Conservation (phyloP, 2,888 invertebrate species). For the Lithophane socia region DNA sequence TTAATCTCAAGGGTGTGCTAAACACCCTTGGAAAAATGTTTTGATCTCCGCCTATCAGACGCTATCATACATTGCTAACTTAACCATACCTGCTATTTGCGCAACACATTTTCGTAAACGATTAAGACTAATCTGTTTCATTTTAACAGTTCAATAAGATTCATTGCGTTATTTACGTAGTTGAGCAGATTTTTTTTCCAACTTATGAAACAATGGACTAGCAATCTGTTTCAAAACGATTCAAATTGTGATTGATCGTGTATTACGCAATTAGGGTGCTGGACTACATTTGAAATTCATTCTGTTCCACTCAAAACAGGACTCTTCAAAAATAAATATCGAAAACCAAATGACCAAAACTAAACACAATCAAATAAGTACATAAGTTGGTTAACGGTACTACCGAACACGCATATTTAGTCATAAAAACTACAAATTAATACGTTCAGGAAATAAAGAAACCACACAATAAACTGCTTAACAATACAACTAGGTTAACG, state of each 20-base stretch:
- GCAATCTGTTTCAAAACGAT: no score
- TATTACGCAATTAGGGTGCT: no score
- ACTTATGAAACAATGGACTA: no score
- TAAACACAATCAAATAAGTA: background rate
- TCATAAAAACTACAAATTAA: conserved; percentile 13
- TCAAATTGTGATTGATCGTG: no score
- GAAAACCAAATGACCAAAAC: background rate
- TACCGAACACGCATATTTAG: conserved; percentile 7
- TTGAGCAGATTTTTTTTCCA: no score
- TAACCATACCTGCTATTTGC: no score
- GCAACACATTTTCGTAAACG: no score
- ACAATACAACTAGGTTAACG: conserved; percentile 54
- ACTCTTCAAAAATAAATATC: background rate
- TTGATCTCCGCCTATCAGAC: background rate
- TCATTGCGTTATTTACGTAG: no score
- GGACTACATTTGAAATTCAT: background rate
- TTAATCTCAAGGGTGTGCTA: no score
- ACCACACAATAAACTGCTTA: conserved; percentile 34
- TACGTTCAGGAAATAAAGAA: conserved; percentile 41
- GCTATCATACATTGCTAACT: background rate
- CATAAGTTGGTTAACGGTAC: background rate
- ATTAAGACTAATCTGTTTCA: no score
- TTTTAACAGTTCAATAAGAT: no score
- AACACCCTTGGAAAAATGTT: background rate
- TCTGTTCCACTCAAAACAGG: background rate